phyloP scores from a whole-genome alignment of 2,888 invertebrate genomes.

The Agrotis exclamationis region DNA sequence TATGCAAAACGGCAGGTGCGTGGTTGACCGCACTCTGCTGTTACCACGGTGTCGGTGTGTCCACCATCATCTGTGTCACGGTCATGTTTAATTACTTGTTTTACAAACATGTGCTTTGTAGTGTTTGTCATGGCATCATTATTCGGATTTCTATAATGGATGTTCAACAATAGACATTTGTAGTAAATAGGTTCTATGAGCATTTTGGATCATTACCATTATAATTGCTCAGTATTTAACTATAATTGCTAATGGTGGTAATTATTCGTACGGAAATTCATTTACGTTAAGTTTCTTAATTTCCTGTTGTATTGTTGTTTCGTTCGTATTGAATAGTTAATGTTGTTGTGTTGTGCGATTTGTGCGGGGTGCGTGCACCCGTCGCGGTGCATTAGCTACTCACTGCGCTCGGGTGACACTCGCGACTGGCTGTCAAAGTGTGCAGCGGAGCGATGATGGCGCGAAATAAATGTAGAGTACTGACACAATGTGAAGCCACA shows the following conservation, averaged over 20 bases:
- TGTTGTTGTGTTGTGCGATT: neutral
- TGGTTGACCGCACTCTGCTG: constrained; percentile 9
- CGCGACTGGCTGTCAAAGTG: constrained; percentile 6
- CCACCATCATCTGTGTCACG: constrained; percentile 50
- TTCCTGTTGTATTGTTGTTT: constrained; percentile 11
- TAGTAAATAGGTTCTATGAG: constrained; percentile 19
- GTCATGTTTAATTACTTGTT: constrained; percentile 44
- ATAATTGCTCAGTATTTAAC: constrained; percentile 15
- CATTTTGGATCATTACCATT: constrained; percentile 32
- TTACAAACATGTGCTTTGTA: constrained; percentile 33
- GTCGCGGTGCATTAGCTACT: constrained; percentile 13
- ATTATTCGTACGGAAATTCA: constrained; percentile 39
- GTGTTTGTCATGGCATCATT: constrained; percentile 31
- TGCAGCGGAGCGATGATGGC: constrained; percentile 16
- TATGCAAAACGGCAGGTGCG: constrained; percentile 28
- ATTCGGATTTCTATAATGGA: constrained; percentile 32
- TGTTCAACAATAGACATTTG: constrained; percentile 30
- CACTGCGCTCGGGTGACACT: constrained; percentile 27
- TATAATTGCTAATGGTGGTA: neutral
- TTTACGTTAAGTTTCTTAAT: constrained; percentile 22
- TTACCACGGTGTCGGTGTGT: neutral
- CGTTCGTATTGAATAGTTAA: constrained; percentile 26
- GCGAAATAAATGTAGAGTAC: constrained; percentile 8
- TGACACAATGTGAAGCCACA: constrained; percentile 19
- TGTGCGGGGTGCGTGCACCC: neutral